Conservation (phyloP, 2,888 invertebrate genomes). For the Thera obeliscata region DNA sequence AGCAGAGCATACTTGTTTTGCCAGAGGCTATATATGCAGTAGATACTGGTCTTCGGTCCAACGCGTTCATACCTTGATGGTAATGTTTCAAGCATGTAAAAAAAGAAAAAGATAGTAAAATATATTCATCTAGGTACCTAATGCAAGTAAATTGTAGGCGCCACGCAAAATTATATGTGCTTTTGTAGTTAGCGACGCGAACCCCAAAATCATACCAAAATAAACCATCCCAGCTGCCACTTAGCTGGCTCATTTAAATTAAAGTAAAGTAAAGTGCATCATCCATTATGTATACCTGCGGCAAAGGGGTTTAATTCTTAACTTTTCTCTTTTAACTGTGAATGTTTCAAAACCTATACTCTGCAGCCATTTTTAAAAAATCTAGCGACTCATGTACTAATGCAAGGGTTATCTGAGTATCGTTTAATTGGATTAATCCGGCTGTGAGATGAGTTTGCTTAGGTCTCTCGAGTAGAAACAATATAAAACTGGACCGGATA, state of each 20-base stretch:
- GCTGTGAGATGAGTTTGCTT: conserved; percentile 71
- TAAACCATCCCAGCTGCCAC: not conserved
- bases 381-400: conserved; percentile 39
- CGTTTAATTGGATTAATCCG: conserved; percentile 76
- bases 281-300: conserved; percentile 19
- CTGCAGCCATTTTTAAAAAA: not conserved
- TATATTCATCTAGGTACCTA: too few relatives aligned
- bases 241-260: not conserved
- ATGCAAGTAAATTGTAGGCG: too few relatives aligned
- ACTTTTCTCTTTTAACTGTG: not conserved
- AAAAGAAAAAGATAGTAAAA: too few relatives aligned
- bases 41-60: too few relatives aligned
- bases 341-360: not conserved
- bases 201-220: not conserved
- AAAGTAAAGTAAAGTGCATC: conserved; percentile 8
- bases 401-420: conserved; percentile 60
- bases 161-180: not conserved
- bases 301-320: not conserved
- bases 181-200: not conserved
- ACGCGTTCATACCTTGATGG: too few relatives aligned
- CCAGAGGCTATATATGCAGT: not conserved
- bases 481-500: conserved; percentile 79
- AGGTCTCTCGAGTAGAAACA: conserved; percentile 72
- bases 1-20: conserved; percentile 12
- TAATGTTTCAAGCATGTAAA: too few relatives aligned